Conservation (phyloP, 1,140 invertebrate genomes). For the Zaprionus capensis region DNA sequence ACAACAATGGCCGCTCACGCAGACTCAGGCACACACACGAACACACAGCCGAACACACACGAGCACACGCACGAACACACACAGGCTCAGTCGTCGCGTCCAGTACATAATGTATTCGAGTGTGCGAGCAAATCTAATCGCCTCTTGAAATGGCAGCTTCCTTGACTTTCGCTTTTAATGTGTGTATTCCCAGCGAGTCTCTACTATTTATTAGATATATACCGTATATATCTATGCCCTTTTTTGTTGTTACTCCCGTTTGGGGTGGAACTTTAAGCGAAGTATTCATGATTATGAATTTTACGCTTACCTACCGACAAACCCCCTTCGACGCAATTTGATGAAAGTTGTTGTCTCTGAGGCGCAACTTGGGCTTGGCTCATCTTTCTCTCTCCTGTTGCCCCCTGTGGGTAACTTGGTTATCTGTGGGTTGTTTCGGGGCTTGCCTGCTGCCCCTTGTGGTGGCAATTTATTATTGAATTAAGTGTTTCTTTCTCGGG, state of each 20-base stretch:
- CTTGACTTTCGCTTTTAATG: slow-evolving; percentile 73
- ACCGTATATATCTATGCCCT: slow-evolving; percentile 16
- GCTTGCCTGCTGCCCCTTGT: slow-evolving; percentile 42
- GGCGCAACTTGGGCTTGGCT: slow-evolving; percentile 53
- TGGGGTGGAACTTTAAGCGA: slow-evolving; percentile 71
- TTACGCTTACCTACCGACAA: slow-evolving; percentile 83
- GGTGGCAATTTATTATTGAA: slow-evolving; percentile 81
- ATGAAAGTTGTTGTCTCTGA: slow-evolving; percentile 64
- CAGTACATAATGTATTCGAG: slow-evolving; percentile 64
- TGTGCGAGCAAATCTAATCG: slow-evolving; percentile 53
- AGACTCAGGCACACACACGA: slow-evolving; percentile 50
- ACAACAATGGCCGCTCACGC: slow-evolving; percentile 77
- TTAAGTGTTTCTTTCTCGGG: slow-evolving; percentile 69
- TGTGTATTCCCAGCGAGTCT: slow-evolving; percentile 37
- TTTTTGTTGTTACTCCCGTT: slow-evolving; percentile 38
- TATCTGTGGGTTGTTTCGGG: slow-evolving; percentile 63
- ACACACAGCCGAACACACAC: slow-evolving; percentile 7
- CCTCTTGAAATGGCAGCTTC: slow-evolving; percentile 58
- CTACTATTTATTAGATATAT: slow-evolving; percentile 36
- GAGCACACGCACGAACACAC: neutral
- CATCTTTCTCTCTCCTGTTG: neutral
- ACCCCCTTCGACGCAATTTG: slow-evolving; percentile 66
- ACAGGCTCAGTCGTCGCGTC: neutral
- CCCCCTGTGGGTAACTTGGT: slow-evolving; percentile 51
- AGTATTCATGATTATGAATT: slow-evolving; percentile 83